These are phyloP conservation scores for Rhabditoides inermis DNA, from an alignment of 2,888 invertebrate genomes.

Conservation along the genomic window DNA sequence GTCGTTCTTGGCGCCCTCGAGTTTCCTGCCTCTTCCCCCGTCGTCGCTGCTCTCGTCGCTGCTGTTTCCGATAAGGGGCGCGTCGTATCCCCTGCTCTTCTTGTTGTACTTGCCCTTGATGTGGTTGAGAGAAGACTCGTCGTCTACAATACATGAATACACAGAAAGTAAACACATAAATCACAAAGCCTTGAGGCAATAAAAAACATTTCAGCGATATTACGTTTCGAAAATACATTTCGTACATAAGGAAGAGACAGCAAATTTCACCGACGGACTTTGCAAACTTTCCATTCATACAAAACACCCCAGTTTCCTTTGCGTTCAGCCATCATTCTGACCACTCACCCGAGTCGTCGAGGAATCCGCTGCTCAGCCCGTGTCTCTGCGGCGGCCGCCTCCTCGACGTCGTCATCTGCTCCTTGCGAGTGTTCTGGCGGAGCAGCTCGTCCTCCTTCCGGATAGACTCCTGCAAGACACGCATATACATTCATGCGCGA, in stretches of 20 bases:
- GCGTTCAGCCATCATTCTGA: neutral
- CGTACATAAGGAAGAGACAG: too few species aligned
- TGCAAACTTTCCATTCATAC: too few species aligned
- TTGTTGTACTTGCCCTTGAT: conserved; percentile 7
- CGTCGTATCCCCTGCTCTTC: conserved; percentile 10
- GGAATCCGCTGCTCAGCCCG: conserved; percentile 4
- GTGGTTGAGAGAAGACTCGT: conserved; percentile 9
- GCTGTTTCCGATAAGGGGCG: conserved; percentile 29
- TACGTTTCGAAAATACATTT: too few species aligned
- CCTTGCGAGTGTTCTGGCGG: conserved; percentile 76
- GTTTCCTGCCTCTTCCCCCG: conserved; percentile 8
- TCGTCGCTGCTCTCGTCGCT: conserved; percentile 26
- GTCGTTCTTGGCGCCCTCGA: conserved; percentile 15
- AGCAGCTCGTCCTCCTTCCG: conserved; percentile 93
- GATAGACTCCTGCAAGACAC: conserved; percentile 28
- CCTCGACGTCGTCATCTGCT: too few species aligned
- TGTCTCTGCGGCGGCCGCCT: neutral
- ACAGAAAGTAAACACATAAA: too few species aligned
- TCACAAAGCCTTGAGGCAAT: too few species aligned
- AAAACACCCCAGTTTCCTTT: neutral
- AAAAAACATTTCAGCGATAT: neutral
- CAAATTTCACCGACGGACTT: too few species aligned
- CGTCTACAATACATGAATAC: conserved; percentile 14
- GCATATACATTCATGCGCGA: too few species aligned
- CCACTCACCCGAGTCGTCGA: conserved; percentile 5